Evolutionary conservation across 2,113 vertebrate species (phyloP).

Genomic region (Rattus rattus): DNA sequence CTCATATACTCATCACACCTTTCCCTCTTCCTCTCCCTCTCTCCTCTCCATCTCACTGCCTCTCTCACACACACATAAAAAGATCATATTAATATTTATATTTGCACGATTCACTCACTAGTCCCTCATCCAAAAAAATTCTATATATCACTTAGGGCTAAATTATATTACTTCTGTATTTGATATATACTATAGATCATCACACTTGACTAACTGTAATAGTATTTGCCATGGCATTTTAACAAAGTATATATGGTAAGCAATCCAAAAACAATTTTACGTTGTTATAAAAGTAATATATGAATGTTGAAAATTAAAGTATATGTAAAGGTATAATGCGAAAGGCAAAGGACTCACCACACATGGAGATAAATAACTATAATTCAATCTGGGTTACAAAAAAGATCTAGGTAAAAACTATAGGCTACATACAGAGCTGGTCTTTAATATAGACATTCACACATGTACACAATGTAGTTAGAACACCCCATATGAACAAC

Average conservation of each 20-base stretch:
- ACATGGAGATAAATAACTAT: background rate
- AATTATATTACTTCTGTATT: conserved; percentile 4
- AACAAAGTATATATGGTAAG: background rate
- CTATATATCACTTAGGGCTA: background rate
- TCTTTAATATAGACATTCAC: background rate
- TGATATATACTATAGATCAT: background rate
- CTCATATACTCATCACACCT: background rate
- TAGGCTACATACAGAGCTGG: background rate
- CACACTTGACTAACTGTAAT: background rate
- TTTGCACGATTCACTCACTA: background rate
- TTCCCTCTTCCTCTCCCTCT: background rate
- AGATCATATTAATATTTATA: background rate
- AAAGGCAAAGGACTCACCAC: background rate
- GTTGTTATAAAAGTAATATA: background rate
- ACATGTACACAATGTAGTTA: background rate
- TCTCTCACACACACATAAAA: no score
- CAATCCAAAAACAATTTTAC: background rate
- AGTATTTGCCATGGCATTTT: background rate
- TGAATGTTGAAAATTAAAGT: conserved; percentile 9
- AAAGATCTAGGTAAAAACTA: background rate
- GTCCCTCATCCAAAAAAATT: background rate
- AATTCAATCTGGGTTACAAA: background rate
- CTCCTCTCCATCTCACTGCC: background rate
- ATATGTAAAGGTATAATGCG: background rate
- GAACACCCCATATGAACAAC: background rate